Evolutionary conservation across 2,797 vertebrate species (phyloP).

Genomic region (Numenius phaeopus): DNA sequence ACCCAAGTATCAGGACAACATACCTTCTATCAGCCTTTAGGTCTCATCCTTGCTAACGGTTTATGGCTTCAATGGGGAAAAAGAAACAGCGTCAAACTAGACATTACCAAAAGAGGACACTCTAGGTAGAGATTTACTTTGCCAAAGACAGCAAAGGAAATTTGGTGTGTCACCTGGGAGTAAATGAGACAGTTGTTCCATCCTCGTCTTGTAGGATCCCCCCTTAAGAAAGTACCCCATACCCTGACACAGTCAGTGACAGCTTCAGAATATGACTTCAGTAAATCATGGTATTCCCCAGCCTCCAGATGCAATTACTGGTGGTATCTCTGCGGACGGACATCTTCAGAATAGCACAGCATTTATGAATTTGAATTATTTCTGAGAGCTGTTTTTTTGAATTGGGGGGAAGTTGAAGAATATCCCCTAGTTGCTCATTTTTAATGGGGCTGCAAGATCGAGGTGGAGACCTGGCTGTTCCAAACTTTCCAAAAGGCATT

Average conservation of each 20-base stretch:
- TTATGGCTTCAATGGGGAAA: not conserved
- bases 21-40: not conserved
- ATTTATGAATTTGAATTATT: not conserved
- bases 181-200: not conserved
- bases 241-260: not conserved
- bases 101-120: not conserved
- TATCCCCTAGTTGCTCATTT: not conserved
- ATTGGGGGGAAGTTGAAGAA: not conserved
- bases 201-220: not conserved
- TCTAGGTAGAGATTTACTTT: not conserved
- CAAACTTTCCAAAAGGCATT: constrained; percentile 34
- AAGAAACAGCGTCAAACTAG: not conserved
- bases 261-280: not conserved
- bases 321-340: not conserved
- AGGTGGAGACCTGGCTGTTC: constrained; percentile 27
- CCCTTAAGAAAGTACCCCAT: not conserved
- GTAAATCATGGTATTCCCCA: not conserved
- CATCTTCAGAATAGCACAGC: not conserved
- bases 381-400: not conserved
- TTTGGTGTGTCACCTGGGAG: rapidly evolving
- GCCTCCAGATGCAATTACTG: not conserved
- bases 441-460: not conserved
- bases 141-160: not conserved
- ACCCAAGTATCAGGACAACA: not conserved
- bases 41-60: not conserved